phyloP scores from a whole-genome alignment of 2,113 vertebrate genomes.

The Hemiscyllium ocellatum region DNA sequence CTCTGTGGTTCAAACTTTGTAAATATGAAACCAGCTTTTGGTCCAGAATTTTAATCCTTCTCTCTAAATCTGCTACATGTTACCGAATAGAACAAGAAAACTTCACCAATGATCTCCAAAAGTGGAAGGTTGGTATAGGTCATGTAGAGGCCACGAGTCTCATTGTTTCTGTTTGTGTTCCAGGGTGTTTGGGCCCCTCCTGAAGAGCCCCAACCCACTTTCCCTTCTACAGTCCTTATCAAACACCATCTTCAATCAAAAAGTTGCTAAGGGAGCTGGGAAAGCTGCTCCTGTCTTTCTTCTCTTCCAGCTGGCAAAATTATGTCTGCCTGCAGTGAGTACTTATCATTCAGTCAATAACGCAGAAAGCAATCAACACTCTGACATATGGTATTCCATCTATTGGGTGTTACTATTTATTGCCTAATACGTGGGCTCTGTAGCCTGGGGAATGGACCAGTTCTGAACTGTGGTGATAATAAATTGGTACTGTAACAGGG shows the following conservation, averaged over 20 bases:
- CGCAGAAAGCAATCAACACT: background rate
- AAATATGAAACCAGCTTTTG: background rate
- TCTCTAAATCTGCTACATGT: background rate
- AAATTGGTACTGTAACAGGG: no score
- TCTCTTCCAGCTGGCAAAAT: constrained; percentile 7
- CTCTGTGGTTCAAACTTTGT: background rate
- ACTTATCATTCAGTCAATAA: background rate
- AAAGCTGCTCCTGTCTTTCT: background rate
- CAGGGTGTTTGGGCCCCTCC: background rate
- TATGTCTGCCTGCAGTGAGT: constrained; percentile 3
- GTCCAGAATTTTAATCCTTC: background rate
- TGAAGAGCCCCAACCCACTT: background rate
- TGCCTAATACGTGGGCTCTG: background rate
- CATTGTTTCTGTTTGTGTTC: background rate
- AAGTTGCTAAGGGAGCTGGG: background rate
- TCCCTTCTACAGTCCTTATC: background rate
- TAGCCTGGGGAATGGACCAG: no score
- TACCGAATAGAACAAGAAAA: background rate
- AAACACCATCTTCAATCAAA: background rate
- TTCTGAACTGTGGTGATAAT: no score
- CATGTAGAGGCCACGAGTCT: background rate
- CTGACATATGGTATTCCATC: no score
- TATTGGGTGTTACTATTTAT: background rate
- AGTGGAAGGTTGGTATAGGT: no score
- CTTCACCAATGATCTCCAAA: no score